Percentiles rank a stretch among this genome's conserved stretches.
phyloP scores from a whole-genome alignment of 1,140 invertebrate genomes.

The Zaprionus kolodkinae region DNA sequence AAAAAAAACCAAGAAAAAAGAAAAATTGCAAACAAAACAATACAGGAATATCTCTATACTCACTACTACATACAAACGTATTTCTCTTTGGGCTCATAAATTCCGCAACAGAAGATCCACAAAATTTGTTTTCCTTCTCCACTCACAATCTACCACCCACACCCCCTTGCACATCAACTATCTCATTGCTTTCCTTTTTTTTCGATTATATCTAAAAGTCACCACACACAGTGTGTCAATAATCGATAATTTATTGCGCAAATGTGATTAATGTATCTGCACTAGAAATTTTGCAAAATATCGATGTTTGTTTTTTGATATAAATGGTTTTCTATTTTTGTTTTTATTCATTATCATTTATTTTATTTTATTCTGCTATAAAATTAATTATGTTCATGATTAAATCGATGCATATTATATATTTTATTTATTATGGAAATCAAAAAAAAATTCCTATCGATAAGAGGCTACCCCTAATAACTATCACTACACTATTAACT shows the following conservation, averaged over 20 bases:
- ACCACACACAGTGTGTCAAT: constrained; percentile 55
- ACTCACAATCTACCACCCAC: neutral
- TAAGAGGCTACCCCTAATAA: no score
- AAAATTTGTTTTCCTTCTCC: constrained; percentile 31
- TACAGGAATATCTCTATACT: constrained; percentile 19
- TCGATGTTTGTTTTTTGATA: neutral
- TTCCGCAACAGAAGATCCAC: constrained; percentile 46
- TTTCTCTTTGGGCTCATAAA: constrained; percentile 54
- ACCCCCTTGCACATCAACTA: neutral
- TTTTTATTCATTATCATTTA: no score
- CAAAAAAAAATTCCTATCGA: no score
- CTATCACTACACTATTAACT: neutral
- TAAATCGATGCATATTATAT: neutral
- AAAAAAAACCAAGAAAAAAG: constrained; percentile 39
- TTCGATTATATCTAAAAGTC: constrained; percentile 23
- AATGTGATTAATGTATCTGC: neutral
- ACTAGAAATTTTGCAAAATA: constrained; percentile 1
- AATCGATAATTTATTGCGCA: neutral
- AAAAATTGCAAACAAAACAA: constrained; percentile 20
- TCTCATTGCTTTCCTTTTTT: constrained; percentile 1
- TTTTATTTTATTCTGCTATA: no score
- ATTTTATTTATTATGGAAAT: no score
- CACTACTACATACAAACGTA: constrained; percentile 12
- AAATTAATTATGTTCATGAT: neutral
- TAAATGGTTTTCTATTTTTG: no score